Conservation (phyloP, 2,113 vertebrate species). For the Mesocricetus auratus region DNA sequence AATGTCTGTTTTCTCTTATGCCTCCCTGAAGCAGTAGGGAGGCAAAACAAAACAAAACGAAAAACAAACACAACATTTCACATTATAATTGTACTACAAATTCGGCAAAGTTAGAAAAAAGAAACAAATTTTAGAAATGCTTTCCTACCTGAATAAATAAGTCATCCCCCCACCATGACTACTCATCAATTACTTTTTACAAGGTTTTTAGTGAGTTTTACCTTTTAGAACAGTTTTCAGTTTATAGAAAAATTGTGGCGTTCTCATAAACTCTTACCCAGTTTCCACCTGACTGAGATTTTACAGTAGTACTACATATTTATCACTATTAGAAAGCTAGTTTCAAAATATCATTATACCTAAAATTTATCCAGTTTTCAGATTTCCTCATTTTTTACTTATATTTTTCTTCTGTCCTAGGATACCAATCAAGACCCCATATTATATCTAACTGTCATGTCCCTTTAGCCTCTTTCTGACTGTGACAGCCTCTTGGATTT, state of each 20-base stretch:
- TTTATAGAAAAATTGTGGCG: neutral
- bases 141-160: neutral
- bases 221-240: slow-evolving; percentile 23
- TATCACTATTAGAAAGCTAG: neutral
- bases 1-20: neutral
- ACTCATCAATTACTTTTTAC: neutral
- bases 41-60: neutral
- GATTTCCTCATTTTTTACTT: neutral
- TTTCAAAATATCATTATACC: neutral
- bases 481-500: neutral
- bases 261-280: neutral
- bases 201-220: neutral
- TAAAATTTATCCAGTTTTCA: neutral
- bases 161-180: neutral
- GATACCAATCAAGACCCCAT: neutral
- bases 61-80: neutral
- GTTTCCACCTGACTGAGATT: neutral
- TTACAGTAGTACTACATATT: neutral
- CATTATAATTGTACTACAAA: neutral
- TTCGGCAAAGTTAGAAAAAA: slow-evolving; percentile 36
- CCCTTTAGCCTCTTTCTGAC: neutral
- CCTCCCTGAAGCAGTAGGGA: neutral
- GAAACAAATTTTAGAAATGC: neutral
- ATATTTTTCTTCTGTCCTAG: neutral
- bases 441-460: neutral